These are phyloP conservation scores for Zaprionus tsacasi DNA, from an alignment of 1,140 invertebrate species.

Conservation along the genomic window DNA sequence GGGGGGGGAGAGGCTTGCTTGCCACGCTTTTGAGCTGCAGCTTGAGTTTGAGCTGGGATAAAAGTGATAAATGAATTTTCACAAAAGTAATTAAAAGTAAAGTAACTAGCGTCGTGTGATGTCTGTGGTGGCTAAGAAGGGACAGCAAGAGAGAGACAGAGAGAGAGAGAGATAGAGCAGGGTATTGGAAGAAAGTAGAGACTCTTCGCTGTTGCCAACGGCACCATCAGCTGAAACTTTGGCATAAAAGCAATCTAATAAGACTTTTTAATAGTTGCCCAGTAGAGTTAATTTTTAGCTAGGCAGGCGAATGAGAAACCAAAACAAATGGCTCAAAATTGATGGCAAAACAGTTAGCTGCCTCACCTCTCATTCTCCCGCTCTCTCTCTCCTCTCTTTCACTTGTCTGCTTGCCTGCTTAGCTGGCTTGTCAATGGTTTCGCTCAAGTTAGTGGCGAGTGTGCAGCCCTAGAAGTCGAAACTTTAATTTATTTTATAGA, in stretches of 20 bases:
- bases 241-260: conserved; percentile 78
- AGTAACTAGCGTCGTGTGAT: conserved; percentile 80
- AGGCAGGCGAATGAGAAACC: conserved; percentile 48
- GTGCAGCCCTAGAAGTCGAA: neutral
- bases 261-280: conserved; percentile 79
- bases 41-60: conserved; percentile 76
- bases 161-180: neutral
- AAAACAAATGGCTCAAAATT: conserved; percentile 68
- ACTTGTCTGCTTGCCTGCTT: neutral
- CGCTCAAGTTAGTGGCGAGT: neutral
- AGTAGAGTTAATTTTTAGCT: conserved; percentile 53
- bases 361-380: neutral
- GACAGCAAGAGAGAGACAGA: neutral
- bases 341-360: conserved; percentile 38
- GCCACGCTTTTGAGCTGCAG: conserved; percentile 37
- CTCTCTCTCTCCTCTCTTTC: neutral
- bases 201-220: conserved; percentile 29
- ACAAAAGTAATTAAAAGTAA: conserved; percentile 83
- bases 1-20: conserved; percentile 34
- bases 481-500: too few species aligned
- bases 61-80: conserved; percentile 83
- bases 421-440: neutral
- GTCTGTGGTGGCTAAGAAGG: conserved; percentile 38
- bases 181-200: neutral
- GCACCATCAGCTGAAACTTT: conserved; percentile 62